These are phyloP conservation scores for Trilocha varians DNA, from an alignment of 2,888 invertebrate species.

Conservation along the genomic window DNA sequence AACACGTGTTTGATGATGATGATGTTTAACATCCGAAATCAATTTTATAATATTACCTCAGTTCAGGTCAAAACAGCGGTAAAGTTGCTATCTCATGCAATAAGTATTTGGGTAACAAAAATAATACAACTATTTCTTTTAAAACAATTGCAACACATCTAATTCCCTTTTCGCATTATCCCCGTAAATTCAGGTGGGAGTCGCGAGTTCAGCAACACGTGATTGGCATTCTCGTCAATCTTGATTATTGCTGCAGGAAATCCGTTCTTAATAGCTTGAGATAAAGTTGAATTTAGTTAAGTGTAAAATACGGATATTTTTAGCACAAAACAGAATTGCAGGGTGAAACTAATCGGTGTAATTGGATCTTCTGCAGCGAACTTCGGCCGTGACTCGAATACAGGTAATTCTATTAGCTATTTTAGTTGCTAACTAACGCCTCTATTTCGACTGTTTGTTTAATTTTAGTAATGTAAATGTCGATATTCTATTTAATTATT, in stretches of 20 bases:
- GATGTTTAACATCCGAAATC: no score
- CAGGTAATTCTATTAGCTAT: conserved; percentile 48
- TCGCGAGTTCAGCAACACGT: conserved; percentile 37
- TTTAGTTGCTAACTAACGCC: conserved; percentile 44
- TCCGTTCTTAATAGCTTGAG: conserved; percentile 9
- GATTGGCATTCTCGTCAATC: conserved; percentile 33
- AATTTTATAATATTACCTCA: no score
- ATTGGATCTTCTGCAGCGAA: conserved; percentile 58
- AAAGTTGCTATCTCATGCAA: no score
- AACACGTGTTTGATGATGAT: no score
- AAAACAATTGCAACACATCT: conserved; percentile 19
- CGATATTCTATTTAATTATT: no score
- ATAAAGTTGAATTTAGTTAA: conserved; percentile 23
- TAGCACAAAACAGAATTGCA: conserved; percentile 43
- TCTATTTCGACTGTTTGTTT: conserved; percentile 28
- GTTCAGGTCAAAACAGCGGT: no score
- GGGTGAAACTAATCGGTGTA: conserved; percentile 59
- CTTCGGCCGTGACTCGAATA: conserved; percentile 53
- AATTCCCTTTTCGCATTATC: conserved; percentile 29
- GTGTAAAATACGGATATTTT: conserved; percentile 29
- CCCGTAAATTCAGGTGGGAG: conserved; percentile 32
- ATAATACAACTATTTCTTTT: not conserved
- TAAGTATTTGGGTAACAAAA: not conserved
- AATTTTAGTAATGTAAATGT: no score
- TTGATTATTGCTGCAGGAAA: conserved; percentile 9